phyloP scores from a whole-genome alignment of 2,113 vertebrate genomes.

The Oceanodroma tethys region DNA sequence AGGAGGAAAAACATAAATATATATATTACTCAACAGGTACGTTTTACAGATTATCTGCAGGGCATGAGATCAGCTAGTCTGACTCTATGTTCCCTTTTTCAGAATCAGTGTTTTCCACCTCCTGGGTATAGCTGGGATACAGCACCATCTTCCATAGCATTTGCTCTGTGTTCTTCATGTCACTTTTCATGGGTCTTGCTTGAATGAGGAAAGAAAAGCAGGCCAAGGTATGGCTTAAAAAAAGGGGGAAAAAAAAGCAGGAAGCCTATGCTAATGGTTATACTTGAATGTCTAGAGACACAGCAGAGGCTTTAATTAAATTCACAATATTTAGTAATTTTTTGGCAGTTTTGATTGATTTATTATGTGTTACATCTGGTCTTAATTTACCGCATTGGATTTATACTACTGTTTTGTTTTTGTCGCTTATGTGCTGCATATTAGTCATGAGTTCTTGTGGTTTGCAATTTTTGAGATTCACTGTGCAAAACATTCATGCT shows the following conservation, averaged over 20 bases:
- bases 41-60: neutral
- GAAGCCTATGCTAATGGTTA: neutral
- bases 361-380: slow-evolving; percentile 62
- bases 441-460: slow-evolving; percentile 8
- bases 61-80: neutral
- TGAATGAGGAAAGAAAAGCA: neutral
- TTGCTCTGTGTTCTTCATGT: neutral
- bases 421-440: neutral
- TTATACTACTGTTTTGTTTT: slow-evolving; percentile 50
- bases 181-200: neutral
- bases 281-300: neutral
- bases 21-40: neutral
- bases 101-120: neutral
- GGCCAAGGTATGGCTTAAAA: neutral
- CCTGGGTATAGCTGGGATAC: accelerated
- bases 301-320: slow-evolving; percentile 62
- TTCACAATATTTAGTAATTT: slow-evolving; percentile 52
- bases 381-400: slow-evolving; percentile 56
- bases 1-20: neutral
- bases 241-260: accelerated
- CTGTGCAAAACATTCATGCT: neutral
- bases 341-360: slow-evolving; percentile 65
- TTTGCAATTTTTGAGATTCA: slow-evolving; percentile 12
- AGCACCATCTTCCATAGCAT: neutral
- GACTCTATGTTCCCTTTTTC: neutral